Base-by-base conservation (phyloP, 2,797 vertebrate species). In the Harpagifer antarcticus region DNA sequence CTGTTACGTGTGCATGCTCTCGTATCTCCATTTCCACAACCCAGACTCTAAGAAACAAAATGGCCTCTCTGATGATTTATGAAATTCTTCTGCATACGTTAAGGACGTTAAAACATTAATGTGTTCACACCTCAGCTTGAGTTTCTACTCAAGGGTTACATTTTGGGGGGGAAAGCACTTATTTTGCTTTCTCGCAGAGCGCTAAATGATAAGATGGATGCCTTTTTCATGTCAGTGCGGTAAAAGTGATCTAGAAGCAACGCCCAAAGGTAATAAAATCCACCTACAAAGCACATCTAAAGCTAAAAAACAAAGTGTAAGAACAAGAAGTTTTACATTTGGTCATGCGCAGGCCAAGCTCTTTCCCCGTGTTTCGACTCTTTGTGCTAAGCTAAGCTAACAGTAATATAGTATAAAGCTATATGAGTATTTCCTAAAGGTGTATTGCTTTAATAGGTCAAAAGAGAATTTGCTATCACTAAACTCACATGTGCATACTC, bases 51-150 rank as follows among this genome's bases (percentile, higher is more conserved):
- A 54, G 45, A 75, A 50, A 6, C 23, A 76, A 65, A 74, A 61
- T 65, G 50, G 65, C 61, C 72, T 80, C 48, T 9, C 12, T 1
- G 64, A 64, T 81, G 83, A 87, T 68, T 69, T 67, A 44, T 63
- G 75, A 83, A 79, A 77, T 66, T 58, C 53, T 85, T 68, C 33
- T 33, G 73, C 4, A 9, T 72, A 73, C 55, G 33, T 37, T 37
- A 37, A 37, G 6, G 33, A 37, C 8, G 33, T 66, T 54, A 10
- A 56, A 81, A 61, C 73, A 43, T 68, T 52, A 61, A 68, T 16
- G 17, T n/a, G 44, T 60, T 76, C 68, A 74, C 79, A 55, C 68
- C 54, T 71, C 68, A 55, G 47, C 65, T 76, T 48, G 23, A 54
- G 44, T 58, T 82, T 67, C 72, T 68, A 31, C 76, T 54, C 27